A percentile compares a stretch with the other conserved stretches of the same genome.
Evolutionary conservation across 53 echinoderm and acorn worm species (phyloP).

Genomic region (Echinarachnius parma): DNA sequence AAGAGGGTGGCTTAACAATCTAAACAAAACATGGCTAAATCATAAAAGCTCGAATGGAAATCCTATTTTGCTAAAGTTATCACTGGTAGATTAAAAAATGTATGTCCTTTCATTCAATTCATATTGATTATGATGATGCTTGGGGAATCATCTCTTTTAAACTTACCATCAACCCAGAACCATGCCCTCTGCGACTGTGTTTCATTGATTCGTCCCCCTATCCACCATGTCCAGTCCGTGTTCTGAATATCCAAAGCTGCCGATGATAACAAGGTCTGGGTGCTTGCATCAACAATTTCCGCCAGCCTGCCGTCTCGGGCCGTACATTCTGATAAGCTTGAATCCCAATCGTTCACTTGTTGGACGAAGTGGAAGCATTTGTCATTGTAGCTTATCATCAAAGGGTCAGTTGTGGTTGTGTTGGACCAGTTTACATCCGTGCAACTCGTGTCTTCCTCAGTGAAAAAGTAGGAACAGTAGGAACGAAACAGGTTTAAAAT

Average conservation of each 20-base stretch:
- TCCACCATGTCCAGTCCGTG: constrained; percentile 14
- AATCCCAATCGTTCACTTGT: background rate
- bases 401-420: no score
- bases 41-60: no score
- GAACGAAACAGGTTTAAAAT: no score
- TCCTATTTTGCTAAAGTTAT: no score
- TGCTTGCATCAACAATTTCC: background rate
- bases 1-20: no score
- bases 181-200: background rate
- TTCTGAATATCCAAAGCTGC: background rate
- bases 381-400: background rate
- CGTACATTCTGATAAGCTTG: background rate
- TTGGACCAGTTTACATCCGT: no score
- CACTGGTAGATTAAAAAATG: no score
- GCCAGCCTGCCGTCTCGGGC: constrained; percentile 1
- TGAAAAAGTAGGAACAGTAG: no score
- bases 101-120: no score
- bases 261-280: background rate
- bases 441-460: no score
- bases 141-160: background rate
- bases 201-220: constrained; percentile 3
- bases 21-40: no score
- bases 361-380: constrained; percentile 9
- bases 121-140: background rate
- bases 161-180: constrained; percentile 35